Percentiles rank a stretch among this genome's conserved stretches.
These are phyloP conservation scores for Nothobranchius furzeri DNA, from an alignment of 2,113 vertebrate species.

Conservation along the genomic window DNA sequence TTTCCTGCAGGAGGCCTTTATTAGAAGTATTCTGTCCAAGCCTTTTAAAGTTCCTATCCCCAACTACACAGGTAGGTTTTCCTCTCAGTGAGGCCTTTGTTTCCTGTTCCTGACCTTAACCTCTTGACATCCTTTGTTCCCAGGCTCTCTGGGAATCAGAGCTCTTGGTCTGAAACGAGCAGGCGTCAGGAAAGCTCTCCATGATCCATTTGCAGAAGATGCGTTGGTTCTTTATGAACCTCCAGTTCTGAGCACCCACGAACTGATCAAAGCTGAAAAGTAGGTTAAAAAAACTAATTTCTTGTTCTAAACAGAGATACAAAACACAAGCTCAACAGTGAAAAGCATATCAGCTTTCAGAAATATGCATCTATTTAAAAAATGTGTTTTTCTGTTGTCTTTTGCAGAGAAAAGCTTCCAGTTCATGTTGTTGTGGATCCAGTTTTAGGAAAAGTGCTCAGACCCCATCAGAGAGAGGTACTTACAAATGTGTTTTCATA, in stretches of 20 bases:
- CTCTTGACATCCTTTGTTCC: conserved; percentile 10
- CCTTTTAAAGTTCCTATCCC: conserved; percentile 96
- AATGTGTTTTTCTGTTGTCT: not conserved
- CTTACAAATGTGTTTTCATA: conserved; percentile 14
- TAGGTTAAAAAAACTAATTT: conserved; percentile 68
- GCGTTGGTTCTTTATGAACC: conserved; percentile 93
- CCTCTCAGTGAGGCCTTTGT: not conserved
- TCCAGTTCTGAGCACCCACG: conserved; percentile 84
- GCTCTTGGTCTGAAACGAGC: conserved; percentile 89
- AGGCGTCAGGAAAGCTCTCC: conserved; percentile 87
- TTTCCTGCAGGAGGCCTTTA: conserved; percentile 88
- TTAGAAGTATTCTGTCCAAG: conserved; percentile 93
- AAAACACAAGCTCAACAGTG: no score
- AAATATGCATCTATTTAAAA: no score
- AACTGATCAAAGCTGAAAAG: conserved; percentile 94
- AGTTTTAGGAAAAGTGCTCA: conserved; percentile 87
- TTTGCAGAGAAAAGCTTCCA: conserved; percentile 85
- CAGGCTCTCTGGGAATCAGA: conserved; percentile 87
- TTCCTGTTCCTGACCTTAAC: not conserved
- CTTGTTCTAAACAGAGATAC: no score
- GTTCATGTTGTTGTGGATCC: conserved; percentile 98
- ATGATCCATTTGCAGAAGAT: conserved; percentile 92
- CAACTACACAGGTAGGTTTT: conserved; percentile 90
- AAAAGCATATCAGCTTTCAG: no score
- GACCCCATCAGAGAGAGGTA: conserved; percentile 98